These are phyloP conservation scores for Burhinus bistriatus DNA, from an alignment of 2,113 vertebrate genomes.

Conservation along the genomic window DNA sequence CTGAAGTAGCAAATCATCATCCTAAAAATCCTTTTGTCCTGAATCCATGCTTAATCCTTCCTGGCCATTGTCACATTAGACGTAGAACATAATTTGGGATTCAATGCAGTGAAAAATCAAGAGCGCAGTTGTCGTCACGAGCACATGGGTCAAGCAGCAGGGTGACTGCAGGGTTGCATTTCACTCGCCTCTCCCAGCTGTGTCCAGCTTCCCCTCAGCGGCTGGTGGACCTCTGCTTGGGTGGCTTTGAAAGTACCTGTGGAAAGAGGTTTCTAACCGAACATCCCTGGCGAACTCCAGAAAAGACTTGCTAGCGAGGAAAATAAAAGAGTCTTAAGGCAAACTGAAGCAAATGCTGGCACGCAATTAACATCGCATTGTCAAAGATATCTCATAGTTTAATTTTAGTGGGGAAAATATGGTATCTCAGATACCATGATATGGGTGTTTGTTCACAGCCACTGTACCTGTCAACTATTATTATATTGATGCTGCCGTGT, in stretches of 20 bases:
- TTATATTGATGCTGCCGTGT: slow-evolving; percentile 54
- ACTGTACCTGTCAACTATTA: slow-evolving; percentile 68
- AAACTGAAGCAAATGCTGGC: not conserved
- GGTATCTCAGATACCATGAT: slow-evolving; percentile 58
- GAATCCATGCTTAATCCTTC: not conserved
- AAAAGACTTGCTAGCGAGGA: not conserved
- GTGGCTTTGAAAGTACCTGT: not conserved
- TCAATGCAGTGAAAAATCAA: not conserved
- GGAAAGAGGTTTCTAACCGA: not conserved
- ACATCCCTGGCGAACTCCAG: not conserved
- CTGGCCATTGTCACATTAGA: not conserved
- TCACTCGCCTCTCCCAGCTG: not conserved
- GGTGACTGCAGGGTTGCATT: not conserved
- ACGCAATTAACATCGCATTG: slow-evolving; percentile 34
- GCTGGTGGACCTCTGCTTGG: not conserved
- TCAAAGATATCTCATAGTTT: slow-evolving; percentile 45
- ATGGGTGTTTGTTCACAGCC: slow-evolving; percentile 64
- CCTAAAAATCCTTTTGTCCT: not conserved
- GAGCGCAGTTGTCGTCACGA: not conserved
- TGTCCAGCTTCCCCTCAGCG: not conserved
- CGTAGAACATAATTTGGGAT: not conserved
- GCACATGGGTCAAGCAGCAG: not conserved
- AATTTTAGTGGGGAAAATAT: slow-evolving; percentile 64
- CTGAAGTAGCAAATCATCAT: not conserved
- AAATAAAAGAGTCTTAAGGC: not conserved